phyloP scores from a whole-genome alignment of 2,888 invertebrate genomes.

The Torymus aiolomorphi region DNA sequence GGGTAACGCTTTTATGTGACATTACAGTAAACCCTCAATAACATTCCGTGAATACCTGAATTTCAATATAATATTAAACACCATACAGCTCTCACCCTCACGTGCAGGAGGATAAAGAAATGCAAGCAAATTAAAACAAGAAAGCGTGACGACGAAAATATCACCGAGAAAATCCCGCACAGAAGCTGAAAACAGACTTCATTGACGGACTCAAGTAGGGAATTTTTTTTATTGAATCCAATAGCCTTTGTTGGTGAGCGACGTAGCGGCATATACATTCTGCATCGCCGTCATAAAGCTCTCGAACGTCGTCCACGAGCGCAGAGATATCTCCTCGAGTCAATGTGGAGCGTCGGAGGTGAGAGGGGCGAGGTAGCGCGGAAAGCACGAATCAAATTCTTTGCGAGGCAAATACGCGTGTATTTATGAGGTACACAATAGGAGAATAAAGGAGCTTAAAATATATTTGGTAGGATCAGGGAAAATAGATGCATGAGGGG shows the following conservation, averaged over 20 bases:
- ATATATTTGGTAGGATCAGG: background rate
- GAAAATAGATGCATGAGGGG: no score
- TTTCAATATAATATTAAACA: conserved; percentile 34
- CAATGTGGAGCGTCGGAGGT: no score
- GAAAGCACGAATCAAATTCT: background rate
- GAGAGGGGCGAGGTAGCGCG: no score
- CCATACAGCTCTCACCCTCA: background rate
- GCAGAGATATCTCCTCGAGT: background rate
- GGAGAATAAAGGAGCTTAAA: conserved; percentile 11
- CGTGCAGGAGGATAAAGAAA: background rate
- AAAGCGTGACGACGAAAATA: background rate
- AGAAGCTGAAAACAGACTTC: conserved; percentile 43
- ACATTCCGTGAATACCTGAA: conserved; percentile 14
- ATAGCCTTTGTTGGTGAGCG: conserved; percentile 40
- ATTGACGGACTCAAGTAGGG: conserved; percentile 1
- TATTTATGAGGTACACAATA: background rate
- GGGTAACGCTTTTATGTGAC: conserved; percentile 3
- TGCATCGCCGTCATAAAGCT: conserved; percentile 34
- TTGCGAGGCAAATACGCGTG: conserved; percentile 27
- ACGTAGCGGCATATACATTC: background rate
- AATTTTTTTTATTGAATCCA: conserved; percentile 42
- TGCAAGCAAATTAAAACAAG: conserved; percentile 9
- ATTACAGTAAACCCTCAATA: conserved; percentile 38
- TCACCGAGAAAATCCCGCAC: background rate
- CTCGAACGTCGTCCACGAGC: conserved; percentile 26